phyloP scores from a whole-genome alignment of 2,797 vertebrate genomes.

The Myotis vivesi region DNA sequence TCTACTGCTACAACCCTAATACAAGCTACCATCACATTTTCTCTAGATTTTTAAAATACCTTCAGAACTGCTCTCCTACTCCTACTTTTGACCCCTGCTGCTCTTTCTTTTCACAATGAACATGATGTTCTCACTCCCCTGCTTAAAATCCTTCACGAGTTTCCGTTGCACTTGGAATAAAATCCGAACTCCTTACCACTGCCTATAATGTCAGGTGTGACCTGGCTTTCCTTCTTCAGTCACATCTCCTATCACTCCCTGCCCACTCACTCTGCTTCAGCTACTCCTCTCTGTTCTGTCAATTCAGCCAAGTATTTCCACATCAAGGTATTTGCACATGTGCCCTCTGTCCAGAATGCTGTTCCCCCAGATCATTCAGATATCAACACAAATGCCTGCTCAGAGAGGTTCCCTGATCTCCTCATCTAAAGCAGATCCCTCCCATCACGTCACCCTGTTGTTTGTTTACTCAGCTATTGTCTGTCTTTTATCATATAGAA shows the following conservation, averaged over 20 bases:
- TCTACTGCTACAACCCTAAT: neutral
- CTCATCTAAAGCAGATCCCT: neutral
- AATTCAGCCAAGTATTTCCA: neutral
- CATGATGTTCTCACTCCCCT: neutral
- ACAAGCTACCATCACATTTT: neutral
- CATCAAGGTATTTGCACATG: neutral
- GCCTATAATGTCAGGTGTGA: neutral
- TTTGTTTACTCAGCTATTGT: neutral
- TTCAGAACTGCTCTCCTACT: neutral
- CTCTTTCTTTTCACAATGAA: neutral
- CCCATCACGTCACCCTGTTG: neutral
- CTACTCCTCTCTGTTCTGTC: neutral
- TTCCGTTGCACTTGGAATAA: neutral
- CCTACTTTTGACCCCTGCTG: neutral
- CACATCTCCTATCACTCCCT: neutral
- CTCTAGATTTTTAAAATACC: neutral
- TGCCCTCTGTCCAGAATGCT: neutral
- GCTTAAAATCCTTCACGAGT: neutral
- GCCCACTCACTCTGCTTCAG: neutral
- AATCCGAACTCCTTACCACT: neutral
- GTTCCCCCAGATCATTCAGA: neutral
- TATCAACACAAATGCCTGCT: neutral
- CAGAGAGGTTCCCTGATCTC: neutral
- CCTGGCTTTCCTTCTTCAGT: neutral
- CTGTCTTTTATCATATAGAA: neutral